Base-by-base conservation (phyloP, 92 coral and sea anemone genomes). In the Parazoanthus darwini region DNA sequence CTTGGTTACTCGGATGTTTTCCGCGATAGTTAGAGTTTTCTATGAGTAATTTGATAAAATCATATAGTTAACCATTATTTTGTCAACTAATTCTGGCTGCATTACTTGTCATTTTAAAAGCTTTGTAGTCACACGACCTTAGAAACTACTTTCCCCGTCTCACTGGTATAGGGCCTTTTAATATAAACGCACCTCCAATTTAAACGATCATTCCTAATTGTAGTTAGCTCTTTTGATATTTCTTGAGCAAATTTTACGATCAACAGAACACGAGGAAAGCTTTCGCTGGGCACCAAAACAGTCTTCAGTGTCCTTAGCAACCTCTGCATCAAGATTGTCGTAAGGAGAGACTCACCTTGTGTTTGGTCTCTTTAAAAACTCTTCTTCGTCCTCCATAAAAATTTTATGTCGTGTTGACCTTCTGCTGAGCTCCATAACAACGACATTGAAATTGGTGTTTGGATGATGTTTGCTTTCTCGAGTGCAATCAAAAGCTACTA, bases 351-450 rank as follows among this genome's bases (percentile, higher is more conserved):
- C 70, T 48, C 46, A 89, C 88, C 88, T 82, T 6, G 92, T 87
- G 43, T 78, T 87, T 81, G 92, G 66, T 16, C 77, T 76, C 75
- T 68, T 36, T 29, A 29, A 29, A 36, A 85, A 80, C 71, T 80
- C 88, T 38, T 93, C 94, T 16, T 90, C 96, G 4, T 90, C 94
- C 87, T 85, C 83, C 78, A 93, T 92, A 48, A 89, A 38, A 48
- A n/a, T 79, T 58, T 90, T 85, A 25, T 88, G 54, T 79, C 88
- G 91, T 89, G 79, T 89, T 87, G 88, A 88, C 81, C 63, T 91
- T 79, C 81, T 91, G 77, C 79, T 92, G 86, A 85, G 81, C 82
- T 95, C 92, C 96, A 92, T 92, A 86, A 89, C 94, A 89, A 89
- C 92, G 63, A 58, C 65, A 83, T 68, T 59, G 85, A 88, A 78